Conservation (phyloP, 2,888 invertebrate genomes). For the Drosophila sordidapex region DNA sequence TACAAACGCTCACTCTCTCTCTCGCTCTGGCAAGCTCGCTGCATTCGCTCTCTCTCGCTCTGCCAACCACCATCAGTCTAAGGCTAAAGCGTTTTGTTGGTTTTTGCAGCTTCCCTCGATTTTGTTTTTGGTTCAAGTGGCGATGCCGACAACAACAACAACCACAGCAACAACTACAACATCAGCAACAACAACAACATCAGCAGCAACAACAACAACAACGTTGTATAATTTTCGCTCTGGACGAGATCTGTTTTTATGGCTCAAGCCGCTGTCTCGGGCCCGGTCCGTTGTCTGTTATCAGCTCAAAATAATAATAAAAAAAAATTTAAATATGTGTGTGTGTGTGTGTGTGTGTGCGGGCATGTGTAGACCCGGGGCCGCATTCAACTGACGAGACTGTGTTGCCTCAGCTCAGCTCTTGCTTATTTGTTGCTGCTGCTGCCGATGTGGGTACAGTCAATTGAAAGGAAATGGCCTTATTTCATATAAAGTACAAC, state of each 20-base stretch:
- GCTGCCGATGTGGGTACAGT: conserved; percentile 78
- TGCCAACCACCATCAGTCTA: conserved; percentile 42
- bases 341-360: conserved; percentile 36
- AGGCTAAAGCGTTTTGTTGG: conserved; percentile 60
- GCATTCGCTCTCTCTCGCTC: conserved; percentile 39
- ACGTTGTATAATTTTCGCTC: conserved; percentile 72
- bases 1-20: conserved; percentile 1
- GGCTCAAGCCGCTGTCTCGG: conserved; percentile 68
- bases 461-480: conserved; percentile 80
- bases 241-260: conserved; percentile 79
- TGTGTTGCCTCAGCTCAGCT: conserved; percentile 49
- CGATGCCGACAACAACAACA: conserved; percentile 45
- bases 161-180: background rate
- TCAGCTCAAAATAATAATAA: conserved; percentile 82
- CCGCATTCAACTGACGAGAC: conserved; percentile 44
- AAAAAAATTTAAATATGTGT: conserved; percentile 79
- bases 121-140: conserved; percentile 76
- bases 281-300: conserved; percentile 74
- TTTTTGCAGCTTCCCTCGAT: conserved; percentile 76
- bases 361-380: conserved; percentile 69
- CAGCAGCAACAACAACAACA: conserved; percentile 19
- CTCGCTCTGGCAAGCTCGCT: conserved; percentile 12
- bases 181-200: conserved; percentile 9
- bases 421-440: conserved; percentile 34
- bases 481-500: conserved; percentile 80